These are phyloP conservation scores for Parasteatoda tepidariorum DNA, from an alignment of 1,140 invertebrate species.

Conservation along the genomic window DNA sequence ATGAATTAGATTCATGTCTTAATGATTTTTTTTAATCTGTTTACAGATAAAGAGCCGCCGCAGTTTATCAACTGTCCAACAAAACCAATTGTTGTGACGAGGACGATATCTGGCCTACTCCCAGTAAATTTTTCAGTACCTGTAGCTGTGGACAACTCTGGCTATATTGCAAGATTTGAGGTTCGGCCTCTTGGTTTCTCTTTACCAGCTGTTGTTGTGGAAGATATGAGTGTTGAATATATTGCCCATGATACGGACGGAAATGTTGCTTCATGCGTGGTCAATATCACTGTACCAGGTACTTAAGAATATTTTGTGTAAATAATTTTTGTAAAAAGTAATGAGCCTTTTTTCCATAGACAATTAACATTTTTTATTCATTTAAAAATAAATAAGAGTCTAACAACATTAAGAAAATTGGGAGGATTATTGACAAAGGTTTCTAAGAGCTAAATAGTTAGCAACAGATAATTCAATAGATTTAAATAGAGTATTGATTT, in stretches of 20 bases:
- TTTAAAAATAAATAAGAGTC: too few species aligned
- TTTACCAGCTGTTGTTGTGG: slow-evolving; percentile 88
- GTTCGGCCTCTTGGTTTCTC: slow-evolving; percentile 90
- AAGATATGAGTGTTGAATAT: slow-evolving; percentile 93
- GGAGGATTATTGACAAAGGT: too few species aligned
- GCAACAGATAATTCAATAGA: too few species aligned
- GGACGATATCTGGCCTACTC: slow-evolving; percentile 84
- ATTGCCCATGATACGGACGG: slow-evolving; percentile 96
- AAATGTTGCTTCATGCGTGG: slow-evolving; percentile 96
- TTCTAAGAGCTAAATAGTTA: too few species aligned
- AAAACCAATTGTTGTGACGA: slow-evolving; percentile 89
- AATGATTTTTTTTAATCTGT: too few species aligned
- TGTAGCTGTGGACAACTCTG: slow-evolving; percentile 92
- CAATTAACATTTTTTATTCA: neutral
- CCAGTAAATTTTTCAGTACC: slow-evolving; percentile 94
- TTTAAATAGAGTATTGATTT: too few species aligned
- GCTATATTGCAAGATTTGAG: slow-evolving; percentile 90
- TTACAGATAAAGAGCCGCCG: slow-evolving; percentile 95
- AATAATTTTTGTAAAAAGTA: neutral
- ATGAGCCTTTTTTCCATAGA: neutral
- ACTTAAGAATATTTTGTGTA: slow-evolving; percentile 29
- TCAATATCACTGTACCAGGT: slow-evolving; percentile 91
- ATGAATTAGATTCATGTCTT: too few species aligned
- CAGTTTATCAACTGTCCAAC: slow-evolving; percentile 96
- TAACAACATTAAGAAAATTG: too few species aligned